Evolutionary conservation across 2,888 invertebrate species (phyloP).

Genomic region (Nymphalis c-album): DNA sequence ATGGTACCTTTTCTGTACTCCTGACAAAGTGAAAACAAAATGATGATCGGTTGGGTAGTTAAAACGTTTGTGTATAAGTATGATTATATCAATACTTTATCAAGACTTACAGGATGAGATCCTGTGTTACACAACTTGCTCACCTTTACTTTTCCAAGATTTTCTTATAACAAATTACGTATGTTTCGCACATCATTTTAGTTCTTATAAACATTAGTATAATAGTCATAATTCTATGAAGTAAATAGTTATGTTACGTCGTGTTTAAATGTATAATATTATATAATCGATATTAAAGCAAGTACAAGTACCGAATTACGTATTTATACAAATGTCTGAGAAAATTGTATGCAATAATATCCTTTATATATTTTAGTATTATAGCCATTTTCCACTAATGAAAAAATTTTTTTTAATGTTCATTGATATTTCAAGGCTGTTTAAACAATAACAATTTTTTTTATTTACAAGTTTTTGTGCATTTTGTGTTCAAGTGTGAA

Average conservation of each 20-base stretch:
- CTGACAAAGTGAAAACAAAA: too few relatives aligned
- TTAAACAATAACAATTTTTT: too few relatives aligned
- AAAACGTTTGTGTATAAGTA: too few relatives aligned
- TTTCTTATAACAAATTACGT: not conserved
- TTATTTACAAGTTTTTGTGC: too few relatives aligned
- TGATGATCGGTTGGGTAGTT: not conserved
- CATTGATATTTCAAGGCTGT: too few relatives aligned
- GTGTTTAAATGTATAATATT: not conserved
- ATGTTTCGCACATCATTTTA: not conserved
- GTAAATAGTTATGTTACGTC: not conserved
- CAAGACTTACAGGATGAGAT: not conserved
- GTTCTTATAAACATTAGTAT: not conserved
- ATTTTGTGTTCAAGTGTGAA: too few relatives aligned
- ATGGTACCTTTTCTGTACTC: too few relatives aligned
- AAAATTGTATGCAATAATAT: not conserved
- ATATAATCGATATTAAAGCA: conserved; percentile 3
- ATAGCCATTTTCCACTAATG: too few relatives aligned
- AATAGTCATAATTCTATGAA: not conserved
- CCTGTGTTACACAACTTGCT: conserved; percentile 1
- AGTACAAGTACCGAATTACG: not conserved
- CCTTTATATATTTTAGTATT: too few relatives aligned
- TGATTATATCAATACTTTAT: not conserved
- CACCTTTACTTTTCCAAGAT: not conserved
- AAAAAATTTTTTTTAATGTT: too few relatives aligned
- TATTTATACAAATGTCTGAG: not conserved